phyloP scores from a whole-genome alignment of 2,113 vertebrate species.

The Catagonus wagneri region DNA sequence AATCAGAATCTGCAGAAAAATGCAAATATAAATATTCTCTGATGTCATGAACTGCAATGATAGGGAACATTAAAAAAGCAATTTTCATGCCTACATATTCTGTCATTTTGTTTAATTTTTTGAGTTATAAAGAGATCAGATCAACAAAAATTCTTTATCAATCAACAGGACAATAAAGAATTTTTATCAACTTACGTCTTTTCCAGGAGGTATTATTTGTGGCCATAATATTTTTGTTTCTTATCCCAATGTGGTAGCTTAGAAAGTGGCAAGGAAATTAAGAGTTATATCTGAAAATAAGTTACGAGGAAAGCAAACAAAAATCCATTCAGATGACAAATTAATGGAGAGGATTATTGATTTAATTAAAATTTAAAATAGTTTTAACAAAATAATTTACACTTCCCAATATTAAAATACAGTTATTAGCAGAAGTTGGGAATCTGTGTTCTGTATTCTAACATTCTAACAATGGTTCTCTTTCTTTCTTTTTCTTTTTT shows the following conservation, averaged over 20 bases:
- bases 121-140: neutral
- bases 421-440: neutral
- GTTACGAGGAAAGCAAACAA: neutral
- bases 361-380: conserved; percentile 33
- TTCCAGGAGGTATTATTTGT: neutral
- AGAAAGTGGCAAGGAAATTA: neutral
- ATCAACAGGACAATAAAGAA: neutral
- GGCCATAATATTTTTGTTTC: neutral
- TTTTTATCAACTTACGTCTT: neutral
- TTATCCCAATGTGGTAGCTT: neutral
- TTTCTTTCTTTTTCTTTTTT: too few species aligned
- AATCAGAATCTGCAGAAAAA: neutral
- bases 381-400: neutral
- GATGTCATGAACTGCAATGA: neutral
- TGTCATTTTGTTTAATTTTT: neutral
- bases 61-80: neutral
- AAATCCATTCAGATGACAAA: neutral
- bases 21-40: neutral
- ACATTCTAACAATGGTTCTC: neutral
- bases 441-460: neutral
- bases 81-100: neutral
- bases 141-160: neutral
- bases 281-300: neutral
- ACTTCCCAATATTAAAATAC: neutral
- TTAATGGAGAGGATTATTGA: neutral